Conservation (phyloP, 2,113 vertebrate genomes). For the Trematomus loennbergii region DNA sequence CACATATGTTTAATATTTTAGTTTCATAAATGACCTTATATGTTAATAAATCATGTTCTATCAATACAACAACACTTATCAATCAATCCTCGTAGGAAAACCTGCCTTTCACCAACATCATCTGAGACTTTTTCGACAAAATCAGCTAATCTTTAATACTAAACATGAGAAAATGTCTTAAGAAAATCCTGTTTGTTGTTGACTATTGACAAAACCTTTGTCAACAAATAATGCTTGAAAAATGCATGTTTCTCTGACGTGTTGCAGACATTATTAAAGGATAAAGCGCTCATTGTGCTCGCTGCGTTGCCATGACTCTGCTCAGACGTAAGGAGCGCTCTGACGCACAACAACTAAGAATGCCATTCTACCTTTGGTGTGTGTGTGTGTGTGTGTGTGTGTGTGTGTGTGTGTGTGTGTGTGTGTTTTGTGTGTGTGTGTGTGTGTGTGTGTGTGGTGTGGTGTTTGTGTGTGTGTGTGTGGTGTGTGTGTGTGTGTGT, state of each 20-base stretch:
- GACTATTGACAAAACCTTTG: too few species aligned
- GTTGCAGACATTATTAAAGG: neutral
- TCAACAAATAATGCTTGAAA: too few species aligned
- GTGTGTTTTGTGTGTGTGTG: neutral
- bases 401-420: neutral
- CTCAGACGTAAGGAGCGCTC: neutral
- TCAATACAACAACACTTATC: neutral
- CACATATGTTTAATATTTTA: neutral
- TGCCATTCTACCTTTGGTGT: neutral
- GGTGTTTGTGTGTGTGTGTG: too few species aligned
- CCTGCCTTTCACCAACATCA: neutral
- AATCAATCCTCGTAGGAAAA: neutral
- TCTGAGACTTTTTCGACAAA: neutral
- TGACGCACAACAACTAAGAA: neutral
- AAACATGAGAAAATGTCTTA: too few species aligned
- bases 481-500: too few species aligned
- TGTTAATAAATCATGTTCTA: neutral
- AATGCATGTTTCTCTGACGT: too few species aligned
- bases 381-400: neutral
- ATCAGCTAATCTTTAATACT: neutral
- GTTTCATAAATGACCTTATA: neutral
- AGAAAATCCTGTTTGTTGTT: too few species aligned
- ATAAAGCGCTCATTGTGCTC: neutral
- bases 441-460: too few species aligned
- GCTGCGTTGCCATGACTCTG: neutral